These are phyloP conservation scores for Trichonephila clavata DNA, from an alignment of 1,140 invertebrate species.

Conservation along the genomic window DNA sequence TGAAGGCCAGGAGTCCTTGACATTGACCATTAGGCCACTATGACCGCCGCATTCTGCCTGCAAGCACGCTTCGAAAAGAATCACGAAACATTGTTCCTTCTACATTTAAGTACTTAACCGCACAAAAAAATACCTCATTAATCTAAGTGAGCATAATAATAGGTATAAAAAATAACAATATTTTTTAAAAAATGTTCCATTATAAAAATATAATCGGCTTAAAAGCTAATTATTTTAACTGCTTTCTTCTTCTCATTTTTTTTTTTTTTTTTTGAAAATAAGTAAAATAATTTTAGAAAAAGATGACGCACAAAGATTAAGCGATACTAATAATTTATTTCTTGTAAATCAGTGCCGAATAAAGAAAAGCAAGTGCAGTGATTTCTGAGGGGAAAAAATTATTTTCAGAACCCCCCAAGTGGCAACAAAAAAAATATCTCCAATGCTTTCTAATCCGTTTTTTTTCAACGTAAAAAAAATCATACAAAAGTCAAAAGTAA, in stretches of 20 bases:
- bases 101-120: no score
- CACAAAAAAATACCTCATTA: no score
- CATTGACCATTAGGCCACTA: no score
- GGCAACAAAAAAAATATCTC: neutral
- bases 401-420: neutral
- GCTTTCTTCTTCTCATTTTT: neutral
- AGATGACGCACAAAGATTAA: neutral
- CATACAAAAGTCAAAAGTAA: neutral
- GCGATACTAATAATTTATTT: neutral
- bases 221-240: constrained; percentile 9
- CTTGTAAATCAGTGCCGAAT: neutral
- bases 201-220: neutral
- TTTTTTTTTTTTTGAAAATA: neutral
- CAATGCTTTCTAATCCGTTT: neutral
- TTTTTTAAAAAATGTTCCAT: neutral
- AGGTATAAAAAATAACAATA: no score
- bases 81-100: no score
- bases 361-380: neutral
- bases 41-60: no score
- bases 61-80: no score
- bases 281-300: neutral
- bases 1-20: no score
- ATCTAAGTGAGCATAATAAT: no score
- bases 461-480: neutral
- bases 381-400: neutral